These are phyloP conservation scores for Orthosia gothica DNA, from an alignment of 2,888 invertebrate genomes.

Conservation along the genomic window DNA sequence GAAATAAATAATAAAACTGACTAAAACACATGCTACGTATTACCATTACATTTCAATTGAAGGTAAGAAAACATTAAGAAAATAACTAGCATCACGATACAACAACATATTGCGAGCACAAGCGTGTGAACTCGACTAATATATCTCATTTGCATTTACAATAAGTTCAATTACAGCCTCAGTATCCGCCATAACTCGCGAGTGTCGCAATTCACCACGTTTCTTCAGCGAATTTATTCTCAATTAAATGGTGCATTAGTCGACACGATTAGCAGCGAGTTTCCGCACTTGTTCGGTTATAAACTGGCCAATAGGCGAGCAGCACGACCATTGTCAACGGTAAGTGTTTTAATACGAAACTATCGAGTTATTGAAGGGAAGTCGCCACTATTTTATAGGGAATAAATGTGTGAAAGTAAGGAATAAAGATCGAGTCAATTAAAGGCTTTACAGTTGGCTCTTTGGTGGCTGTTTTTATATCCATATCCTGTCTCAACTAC, in stretches of 20 bases:
- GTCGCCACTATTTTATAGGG: neutral
- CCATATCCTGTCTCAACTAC: neutral
- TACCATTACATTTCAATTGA: slow-evolving; percentile 2
- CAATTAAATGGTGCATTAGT: slow-evolving; percentile 56
- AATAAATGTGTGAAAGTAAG: slow-evolving; percentile 11
- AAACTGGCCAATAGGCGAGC: slow-evolving; percentile 8
- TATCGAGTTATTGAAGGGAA: neutral
- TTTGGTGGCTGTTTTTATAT: neutral
- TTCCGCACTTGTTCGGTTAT: slow-evolving; percentile 43
- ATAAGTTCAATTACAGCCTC: slow-evolving; percentile 47
- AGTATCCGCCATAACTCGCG: slow-evolving; percentile 36
- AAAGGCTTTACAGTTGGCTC: neutral
- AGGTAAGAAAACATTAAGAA: neutral
- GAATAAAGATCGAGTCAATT: slow-evolving; percentile 15
- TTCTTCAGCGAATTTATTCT: slow-evolving; percentile 51
- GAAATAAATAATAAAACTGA: too few species aligned
- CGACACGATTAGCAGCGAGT: slow-evolving; percentile 38
- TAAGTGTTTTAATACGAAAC: slow-evolving; percentile 6
- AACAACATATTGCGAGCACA: neutral
- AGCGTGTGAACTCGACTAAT: slow-evolving; percentile 42
- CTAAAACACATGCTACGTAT: neutral
- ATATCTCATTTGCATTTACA: slow-evolving; percentile 39
- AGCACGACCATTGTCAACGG: slow-evolving; percentile 13
- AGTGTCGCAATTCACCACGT: slow-evolving; percentile 14
- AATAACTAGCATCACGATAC: neutral